Percentiles rank a stretch among this genome's conserved stretches.
Evolutionary conservation across 2,797 vertebrate genomes (phyloP).

Genomic region (Neoniphon sammara): DNA sequence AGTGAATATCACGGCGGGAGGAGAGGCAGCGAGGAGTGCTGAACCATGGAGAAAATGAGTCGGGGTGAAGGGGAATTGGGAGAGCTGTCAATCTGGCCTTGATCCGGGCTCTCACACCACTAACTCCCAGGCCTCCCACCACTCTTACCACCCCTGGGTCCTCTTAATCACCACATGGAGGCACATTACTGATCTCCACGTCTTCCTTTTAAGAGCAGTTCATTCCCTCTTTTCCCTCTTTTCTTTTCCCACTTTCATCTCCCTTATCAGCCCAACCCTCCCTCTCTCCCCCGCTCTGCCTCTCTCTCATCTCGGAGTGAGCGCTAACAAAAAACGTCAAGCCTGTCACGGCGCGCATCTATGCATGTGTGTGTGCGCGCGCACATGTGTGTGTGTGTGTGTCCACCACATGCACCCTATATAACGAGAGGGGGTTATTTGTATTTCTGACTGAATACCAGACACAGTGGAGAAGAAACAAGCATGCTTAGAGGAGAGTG

Average conservation of each 20-base stretch:
- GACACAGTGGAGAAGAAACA: constrained; percentile 20
- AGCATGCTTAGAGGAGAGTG: constrained; percentile 13
- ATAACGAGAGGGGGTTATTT: constrained; percentile 6
- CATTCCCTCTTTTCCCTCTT: constrained; percentile 28
- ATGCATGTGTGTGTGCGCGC: neutral
- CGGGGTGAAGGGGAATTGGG: constrained; percentile 18
- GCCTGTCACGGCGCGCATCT: neutral
- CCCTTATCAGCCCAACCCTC: constrained; percentile 17
- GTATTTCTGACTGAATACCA: constrained; percentile 30
- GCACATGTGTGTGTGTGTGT: no score
- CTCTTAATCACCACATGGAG: constrained; percentile 56
- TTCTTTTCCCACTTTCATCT: constrained; percentile 43
- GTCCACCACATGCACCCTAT: no score
- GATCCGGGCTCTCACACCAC: constrained; percentile 31
- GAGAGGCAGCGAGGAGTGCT: constrained; percentile 19
- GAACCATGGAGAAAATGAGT: constrained; percentile 45
- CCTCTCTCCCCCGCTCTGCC: neutral
- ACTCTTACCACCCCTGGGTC: constrained; percentile 19
- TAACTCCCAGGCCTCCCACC: constrained; percentile 31
- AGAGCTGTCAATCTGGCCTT: constrained; percentile 39
- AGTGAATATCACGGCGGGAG: constrained; percentile 4
- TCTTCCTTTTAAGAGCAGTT: constrained; percentile 44
- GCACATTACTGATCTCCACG: constrained; percentile 47
- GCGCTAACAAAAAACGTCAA: constrained; percentile 13
- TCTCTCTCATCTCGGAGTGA: constrained; percentile 26